Evolutionary conservation across 2,797 vertebrate genomes (phyloP).

Genomic region (Dicrostonyx torquatus): DNA sequence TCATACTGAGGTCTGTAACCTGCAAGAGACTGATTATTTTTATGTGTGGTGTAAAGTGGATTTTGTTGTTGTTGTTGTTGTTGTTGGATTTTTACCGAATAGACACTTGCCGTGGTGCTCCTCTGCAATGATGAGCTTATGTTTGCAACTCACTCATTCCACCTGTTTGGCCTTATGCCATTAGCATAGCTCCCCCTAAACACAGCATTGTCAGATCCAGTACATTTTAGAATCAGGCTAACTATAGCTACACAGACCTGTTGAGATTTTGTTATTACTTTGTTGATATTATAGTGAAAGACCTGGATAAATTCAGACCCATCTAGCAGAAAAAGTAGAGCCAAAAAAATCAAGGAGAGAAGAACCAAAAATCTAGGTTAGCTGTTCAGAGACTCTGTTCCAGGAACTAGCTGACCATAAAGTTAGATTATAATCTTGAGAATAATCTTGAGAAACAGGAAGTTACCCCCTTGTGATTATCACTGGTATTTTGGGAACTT

Average conservation of each 20-base stretch:
- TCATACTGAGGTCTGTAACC: neutral
- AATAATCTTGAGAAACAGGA: too few species aligned
- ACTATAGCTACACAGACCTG: neutral
- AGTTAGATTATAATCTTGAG: too few species aligned
- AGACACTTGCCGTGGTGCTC: neutral
- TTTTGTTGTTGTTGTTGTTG: neutral
- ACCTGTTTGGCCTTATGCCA: neutral
- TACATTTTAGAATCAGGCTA: neutral
- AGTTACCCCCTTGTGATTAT: too few species aligned
- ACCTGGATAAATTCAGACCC: too few species aligned
- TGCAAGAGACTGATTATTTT: neutral
- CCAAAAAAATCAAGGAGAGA: too few species aligned
- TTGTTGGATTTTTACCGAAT: neutral
- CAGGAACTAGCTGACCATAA: too few species aligned
- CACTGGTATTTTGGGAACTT: too few species aligned
- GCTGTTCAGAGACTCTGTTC: too few species aligned
- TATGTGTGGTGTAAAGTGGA: neutral
- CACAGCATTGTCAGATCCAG: neutral
- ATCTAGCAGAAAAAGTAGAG: too few species aligned
- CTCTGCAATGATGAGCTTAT: neutral
- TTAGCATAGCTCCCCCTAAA: neutral
- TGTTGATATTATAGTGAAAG: slow-evolving; percentile 5
- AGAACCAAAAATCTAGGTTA: too few species aligned
- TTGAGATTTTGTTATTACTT: neutral
- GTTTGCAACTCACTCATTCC: neutral